Evolutionary conservation across 2,888 invertebrate genomes (phyloP).

Genomic region (Elaeidobius kamerunicus): DNA sequence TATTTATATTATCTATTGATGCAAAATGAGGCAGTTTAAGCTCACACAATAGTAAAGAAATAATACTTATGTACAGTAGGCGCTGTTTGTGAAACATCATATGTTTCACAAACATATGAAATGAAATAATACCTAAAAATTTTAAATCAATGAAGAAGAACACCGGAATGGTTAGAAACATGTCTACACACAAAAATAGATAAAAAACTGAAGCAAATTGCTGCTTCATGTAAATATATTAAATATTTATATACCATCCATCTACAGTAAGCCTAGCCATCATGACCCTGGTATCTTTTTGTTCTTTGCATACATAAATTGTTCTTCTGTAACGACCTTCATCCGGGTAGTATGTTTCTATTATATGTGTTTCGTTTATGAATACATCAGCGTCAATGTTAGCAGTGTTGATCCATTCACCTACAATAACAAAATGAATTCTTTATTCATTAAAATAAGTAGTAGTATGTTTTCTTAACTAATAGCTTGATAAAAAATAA

Average conservation of each 20-base stretch:
- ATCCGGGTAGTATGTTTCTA: conserved; percentile 93
- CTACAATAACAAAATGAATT: conserved; percentile 48
- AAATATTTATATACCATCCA: conserved; percentile 69
- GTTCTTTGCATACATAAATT: conserved; percentile 92
- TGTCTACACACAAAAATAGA: neutral
- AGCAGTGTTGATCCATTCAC: conserved; percentile 96
- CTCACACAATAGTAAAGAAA: no score
- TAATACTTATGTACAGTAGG: no score
- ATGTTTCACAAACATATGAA: neutral
- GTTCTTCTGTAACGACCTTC: conserved; percentile 83
- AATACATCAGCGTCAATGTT: conserved; percentile 92
- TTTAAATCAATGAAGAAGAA: neutral
- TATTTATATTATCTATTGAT: no score
- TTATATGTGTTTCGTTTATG: conserved; percentile 95
- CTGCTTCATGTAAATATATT: no score
- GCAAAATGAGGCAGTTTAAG: no score
- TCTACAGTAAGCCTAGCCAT: conserved; percentile 96
- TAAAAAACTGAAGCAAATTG: neutral
- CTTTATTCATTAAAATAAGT: no score
- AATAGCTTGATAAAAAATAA: no score
- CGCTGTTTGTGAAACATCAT: no score
- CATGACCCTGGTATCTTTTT: conserved; percentile 86
- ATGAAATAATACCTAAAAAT: neutral
- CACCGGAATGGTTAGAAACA: neutral
- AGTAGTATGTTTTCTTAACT: no score